A percentile compares a stretch with the other conserved stretches of the same genome.
Conservation (phyloP, 2,113 vertebrate genomes). For the Paedocypris sp. region DNA sequence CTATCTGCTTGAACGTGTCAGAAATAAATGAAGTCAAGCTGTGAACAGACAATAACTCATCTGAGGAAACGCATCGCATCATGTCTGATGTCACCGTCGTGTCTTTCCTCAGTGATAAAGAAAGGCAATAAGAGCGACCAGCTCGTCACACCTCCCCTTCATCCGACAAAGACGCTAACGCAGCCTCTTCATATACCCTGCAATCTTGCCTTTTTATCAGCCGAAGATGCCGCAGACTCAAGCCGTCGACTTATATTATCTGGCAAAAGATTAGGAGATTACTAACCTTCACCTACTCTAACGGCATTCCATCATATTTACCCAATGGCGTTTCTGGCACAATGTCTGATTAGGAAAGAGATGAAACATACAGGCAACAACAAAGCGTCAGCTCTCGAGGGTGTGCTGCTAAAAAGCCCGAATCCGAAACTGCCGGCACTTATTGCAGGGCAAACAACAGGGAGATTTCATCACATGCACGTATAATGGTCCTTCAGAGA, state of each 20-base stretch:
- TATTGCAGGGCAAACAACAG: constrained; percentile 34
- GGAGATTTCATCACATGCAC: constrained; percentile 35
- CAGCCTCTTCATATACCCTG: constrained; percentile 41
- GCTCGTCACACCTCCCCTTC: background rate
- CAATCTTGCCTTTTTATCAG: constrained; percentile 35
- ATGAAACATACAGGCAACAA: constrained; percentile 49
- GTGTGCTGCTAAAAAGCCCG: constrained; percentile 24
- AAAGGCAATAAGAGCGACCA: constrained; percentile 12
- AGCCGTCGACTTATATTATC: constrained; percentile 24
- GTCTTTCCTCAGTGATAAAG: constrained; percentile 35
- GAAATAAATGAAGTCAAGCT: no score
- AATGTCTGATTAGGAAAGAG: constrained; percentile 18
- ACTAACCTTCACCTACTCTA: constrained; percentile 54
- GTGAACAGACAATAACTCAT: background rate
- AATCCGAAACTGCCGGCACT: constrained; percentile 25
- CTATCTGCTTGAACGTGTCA: no score
- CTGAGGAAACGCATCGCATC: background rate
- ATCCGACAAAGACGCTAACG: constrained; percentile 31
- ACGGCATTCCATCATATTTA: constrained; percentile 56
- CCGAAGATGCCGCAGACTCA: constrained; percentile 48
- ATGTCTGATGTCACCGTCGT: background rate
- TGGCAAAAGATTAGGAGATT: constrained; percentile 47
- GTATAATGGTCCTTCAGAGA: background rate
- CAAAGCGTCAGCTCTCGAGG: constrained; percentile 43
- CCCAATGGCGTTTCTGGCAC: constrained; percentile 48